Evolutionary conservation across 2,888 invertebrate species (phyloP).

Genomic region (Pyralis farinalis): DNA sequence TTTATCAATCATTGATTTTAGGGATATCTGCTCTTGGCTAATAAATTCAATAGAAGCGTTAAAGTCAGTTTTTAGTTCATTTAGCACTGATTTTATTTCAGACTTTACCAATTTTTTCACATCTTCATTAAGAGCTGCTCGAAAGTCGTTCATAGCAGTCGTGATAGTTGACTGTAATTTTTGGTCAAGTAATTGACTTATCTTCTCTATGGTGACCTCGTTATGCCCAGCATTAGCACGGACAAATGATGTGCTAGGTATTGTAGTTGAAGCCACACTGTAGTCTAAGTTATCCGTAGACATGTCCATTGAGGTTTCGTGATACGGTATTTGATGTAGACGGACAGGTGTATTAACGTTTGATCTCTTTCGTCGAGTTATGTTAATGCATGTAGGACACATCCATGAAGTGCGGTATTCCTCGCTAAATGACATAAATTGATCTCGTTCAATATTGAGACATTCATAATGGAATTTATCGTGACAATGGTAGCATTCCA

Average conservation of each 20-base stretch:
- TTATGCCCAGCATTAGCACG: not conserved
- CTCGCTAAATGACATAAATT: too few species aligned
- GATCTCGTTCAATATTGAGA: too few species aligned
- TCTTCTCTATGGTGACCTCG: slow-evolving; percentile 3
- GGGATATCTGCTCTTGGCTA: slow-evolving; percentile 1
- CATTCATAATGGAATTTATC: slow-evolving; percentile 4
- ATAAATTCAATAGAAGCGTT: too few species aligned
- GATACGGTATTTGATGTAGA: not conserved
- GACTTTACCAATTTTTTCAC: slow-evolving; percentile 1
- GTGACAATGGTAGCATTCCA: slow-evolving; percentile 1
- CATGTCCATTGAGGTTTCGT: slow-evolving; percentile 1
- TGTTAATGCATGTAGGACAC: slow-evolving; percentile 4
- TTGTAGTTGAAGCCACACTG: not conserved
- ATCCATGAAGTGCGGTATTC: too few species aligned
- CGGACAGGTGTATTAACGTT: slow-evolving; percentile 1
- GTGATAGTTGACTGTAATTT: too few species aligned
- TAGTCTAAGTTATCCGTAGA: not conserved
- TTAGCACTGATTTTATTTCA: slow-evolving; percentile 3
- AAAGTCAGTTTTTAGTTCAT: too few species aligned
- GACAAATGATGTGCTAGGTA: too few species aligned
- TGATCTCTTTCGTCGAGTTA: slow-evolving; percentile 2
- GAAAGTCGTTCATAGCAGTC: slow-evolving; percentile 6
- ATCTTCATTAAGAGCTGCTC: not conserved
- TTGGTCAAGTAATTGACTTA: too few species aligned
- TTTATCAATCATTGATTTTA: slow-evolving; percentile 6